phyloP scores from a whole-genome alignment of 1,140 invertebrate species.

The Drosophila nebulosa region DNA sequence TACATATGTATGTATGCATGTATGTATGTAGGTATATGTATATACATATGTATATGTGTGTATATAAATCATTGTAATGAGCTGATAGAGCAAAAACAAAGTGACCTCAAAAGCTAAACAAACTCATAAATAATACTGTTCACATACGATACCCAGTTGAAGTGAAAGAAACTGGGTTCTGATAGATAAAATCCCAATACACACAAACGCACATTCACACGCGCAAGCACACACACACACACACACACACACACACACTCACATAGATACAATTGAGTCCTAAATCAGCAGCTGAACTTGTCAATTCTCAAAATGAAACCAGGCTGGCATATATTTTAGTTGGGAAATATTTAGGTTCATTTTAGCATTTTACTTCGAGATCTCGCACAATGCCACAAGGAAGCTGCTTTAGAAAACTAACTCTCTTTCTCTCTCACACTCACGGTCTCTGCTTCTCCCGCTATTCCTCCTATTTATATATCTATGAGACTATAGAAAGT shows the following conservation, averaged over 20 bases:
- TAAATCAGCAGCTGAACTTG: constrained; percentile 65
- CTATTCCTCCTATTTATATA: constrained; percentile 24
- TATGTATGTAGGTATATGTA: constrained; percentile 10
- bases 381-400: constrained; percentile 57
- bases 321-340: constrained; percentile 71
- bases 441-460: constrained; percentile 6
- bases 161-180: constrained; percentile 30
- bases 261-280: constrained; percentile 36
- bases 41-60: not conserved
- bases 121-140: constrained; percentile 41
- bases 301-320: constrained; percentile 49
- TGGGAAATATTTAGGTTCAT: constrained; percentile 66
- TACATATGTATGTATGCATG: not conserved
- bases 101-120: constrained; percentile 32
- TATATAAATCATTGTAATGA: constrained; percentile 60
- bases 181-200: constrained; percentile 42
- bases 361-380: constrained; percentile 55
- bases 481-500: constrained; percentile 72
- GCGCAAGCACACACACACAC: not conserved
- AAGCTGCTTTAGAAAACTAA: constrained; percentile 47
- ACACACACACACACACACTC: not conserved
- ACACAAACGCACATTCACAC: not conserved
- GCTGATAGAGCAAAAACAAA: constrained; percentile 38
- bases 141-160: constrained; percentile 14
- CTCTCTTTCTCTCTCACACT: constrained; percentile 28